Evolutionary conservation across 1,140 invertebrate species (phyloP), one percentile per base, ranked within the genome.

Genomic region (Drosophila sp.): DNA sequence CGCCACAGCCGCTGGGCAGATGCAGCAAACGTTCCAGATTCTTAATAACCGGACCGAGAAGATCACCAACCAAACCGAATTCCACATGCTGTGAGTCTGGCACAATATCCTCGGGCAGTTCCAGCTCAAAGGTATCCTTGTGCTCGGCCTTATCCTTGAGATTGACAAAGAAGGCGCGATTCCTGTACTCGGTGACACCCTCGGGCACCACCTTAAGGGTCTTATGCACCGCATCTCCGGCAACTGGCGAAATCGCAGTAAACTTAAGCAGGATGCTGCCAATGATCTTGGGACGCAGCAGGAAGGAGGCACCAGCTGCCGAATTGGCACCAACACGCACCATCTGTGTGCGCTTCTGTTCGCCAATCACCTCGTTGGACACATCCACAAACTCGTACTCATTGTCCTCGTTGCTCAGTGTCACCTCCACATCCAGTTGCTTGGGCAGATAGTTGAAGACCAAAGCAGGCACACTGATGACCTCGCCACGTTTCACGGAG

Each of bases 1-100:
- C 98, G 16, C 97, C 97, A 92, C 98, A 99, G 2, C 97, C 97
- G 76, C 94, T 96, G 4, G 98, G 97, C 93, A 98, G 94, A 81
- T 94, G 93, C 6, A 99, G 94, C 9, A 99, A 92, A 57, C 94
- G 94, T 18, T 95, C 95, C 25, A 97, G 91, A 90, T 97, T 96
- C 34, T 94, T 94, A 6, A 97, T 94, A 43, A 95, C 94, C 1
- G 96, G 94, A 2, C 96, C 96, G 21, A 97, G 89, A 41, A 97
- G 94, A 92, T 97, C 96, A 36, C 96, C 95, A 41, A 97, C 94
- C 41, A 94, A 94, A 27, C 95, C 95, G 25, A 97, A 94, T 92
- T 96, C 94, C 9, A 97, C 93, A 34, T 93, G 93, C 74, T 95
- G 94, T 0, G 96, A 97, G 58, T 94, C 95, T 7, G 93, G 86